Conservation (phyloP, 2,888 invertebrate species). For the Blomia tropicalis region DNA sequence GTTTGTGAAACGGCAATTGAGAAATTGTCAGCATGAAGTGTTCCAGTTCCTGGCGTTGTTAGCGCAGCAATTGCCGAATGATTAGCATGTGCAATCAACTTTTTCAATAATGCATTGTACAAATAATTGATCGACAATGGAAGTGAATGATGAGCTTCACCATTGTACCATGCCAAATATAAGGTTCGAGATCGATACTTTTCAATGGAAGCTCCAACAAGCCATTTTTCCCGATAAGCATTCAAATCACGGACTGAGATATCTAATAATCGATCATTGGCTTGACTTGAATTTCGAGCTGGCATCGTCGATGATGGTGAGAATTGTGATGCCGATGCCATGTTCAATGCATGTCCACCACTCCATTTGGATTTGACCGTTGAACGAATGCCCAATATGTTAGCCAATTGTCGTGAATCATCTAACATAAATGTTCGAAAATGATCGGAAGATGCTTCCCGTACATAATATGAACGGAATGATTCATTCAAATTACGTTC, state of each 20-base stretch:
- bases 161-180: conserved; percentile 25
- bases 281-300: conserved; percentile 4
- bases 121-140: conserved; percentile 22
- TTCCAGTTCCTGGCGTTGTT: background rate
- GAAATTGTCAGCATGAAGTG: conserved; percentile 12
- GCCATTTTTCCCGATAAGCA: conserved; percentile 19
- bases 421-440: background rate
- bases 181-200: conserved; percentile 18
- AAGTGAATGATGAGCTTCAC: conserved; percentile 23
- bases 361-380: background rate
- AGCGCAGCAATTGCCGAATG: background rate
- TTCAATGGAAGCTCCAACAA: conserved; percentile 22
- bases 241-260: conserved; percentile 15
- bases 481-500: background rate
- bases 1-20: conserved; percentile 3
- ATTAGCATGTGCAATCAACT: conserved; percentile 15
- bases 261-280: conserved; percentile 10
- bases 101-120: conserved; percentile 21
- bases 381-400: background rate
- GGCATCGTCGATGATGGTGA: conserved; percentile 4
- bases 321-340: background rate
- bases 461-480: conserved; percentile 15
- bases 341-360: background rate
- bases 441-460: conserved; percentile 4
- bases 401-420: conserved; percentile 1